These are phyloP conservation scores for Campoletis raptor DNA, from an alignment of 2,888 invertebrate species.

Conservation along the genomic window DNA sequence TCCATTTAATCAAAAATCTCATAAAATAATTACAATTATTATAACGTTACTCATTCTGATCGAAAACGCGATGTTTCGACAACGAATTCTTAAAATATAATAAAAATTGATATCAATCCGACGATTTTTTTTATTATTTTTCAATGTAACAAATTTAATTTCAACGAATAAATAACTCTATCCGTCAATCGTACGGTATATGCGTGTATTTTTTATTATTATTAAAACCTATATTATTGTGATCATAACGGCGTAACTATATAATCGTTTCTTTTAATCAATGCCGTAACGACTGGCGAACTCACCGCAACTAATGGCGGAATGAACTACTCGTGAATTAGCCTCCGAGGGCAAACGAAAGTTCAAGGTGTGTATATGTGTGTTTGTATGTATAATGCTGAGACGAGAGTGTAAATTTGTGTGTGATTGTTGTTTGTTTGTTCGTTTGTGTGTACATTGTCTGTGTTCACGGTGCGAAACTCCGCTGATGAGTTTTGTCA, in stretches of 20 bases:
- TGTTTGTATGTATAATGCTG: background rate
- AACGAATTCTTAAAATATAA: too few relatives aligned
- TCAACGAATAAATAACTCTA: background rate
- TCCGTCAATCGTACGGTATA: background rate
- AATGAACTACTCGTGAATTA: conserved; percentile 42
- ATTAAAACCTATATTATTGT: conserved; percentile 25
- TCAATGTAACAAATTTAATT: background rate
- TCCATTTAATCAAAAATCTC: too few relatives aligned
- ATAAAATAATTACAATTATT: too few relatives aligned
- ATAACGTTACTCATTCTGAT: too few relatives aligned
- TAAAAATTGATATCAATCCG: too few relatives aligned
- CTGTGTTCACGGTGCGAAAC: conserved; percentile 80
- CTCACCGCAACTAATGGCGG: conserved; percentile 11
- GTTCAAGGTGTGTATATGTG: conserved; percentile 73
- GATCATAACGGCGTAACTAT: conserved; percentile 52
- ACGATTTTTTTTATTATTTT: background rate
- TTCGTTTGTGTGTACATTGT: conserved; percentile 74
- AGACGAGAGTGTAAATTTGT: background rate
- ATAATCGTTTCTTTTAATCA: conserved; percentile 70
- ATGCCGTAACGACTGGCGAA: conserved; percentile 66
- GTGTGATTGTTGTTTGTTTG: background rate
- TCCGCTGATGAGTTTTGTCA: conserved; percentile 74
- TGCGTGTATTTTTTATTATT: background rate
- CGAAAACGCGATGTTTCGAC: too few relatives aligned
- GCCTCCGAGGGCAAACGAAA: conserved; percentile 71